Evolutionary conservation across 1,140 invertebrate genomes (phyloP), one percentile per base, ranked within the genome.

Genomic region (Penaeus vannamei): DNA sequence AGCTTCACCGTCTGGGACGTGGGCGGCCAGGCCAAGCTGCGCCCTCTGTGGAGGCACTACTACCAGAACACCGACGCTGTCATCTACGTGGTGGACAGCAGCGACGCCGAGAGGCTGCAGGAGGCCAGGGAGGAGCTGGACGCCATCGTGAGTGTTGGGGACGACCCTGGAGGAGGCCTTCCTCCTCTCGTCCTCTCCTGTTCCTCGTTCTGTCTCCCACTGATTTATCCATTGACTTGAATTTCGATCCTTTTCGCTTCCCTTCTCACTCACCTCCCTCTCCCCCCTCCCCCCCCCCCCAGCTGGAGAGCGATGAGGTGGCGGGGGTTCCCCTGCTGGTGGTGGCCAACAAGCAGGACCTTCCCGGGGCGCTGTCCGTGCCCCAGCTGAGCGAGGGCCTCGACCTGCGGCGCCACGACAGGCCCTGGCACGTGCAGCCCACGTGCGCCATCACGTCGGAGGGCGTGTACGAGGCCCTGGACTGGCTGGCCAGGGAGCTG

Each of bases 41-140:
- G 94, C 42, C 92, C 92, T 0, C 91, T 94, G 14, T 95, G 95
- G 95, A 93, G 95, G 92, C 95, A 95, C 92, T 95, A 95, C 92
- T 95, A 95, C 92, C 94, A 95, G 90, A 95, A 95, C 91, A 95
- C 95, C 91, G 94, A 95, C 93, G 92, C 92, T 19, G 72, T 93
- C 23, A 91, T 93, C 8, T 93, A 92, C 83, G 93, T 93, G 0
- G 89, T 93, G 1, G 92, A 93, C 84, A 84, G 89, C 59, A 91
- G 81, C 46, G 92, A 92, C 85, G 72, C 84, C 19, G 90, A 91
- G 80, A 46, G 92, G 61, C 62, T 93, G 23, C 29, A 82, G 14
- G 92, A 93, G 91, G 91, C 92, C 1, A 90, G 89, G 36, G 91
- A 91, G 29, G 92, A 93, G 69, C 86, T 93, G 7, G 82, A 83